Conservation (phyloP, 2,113 vertebrate genomes). For the Telmatochromis brachygnathus region DNA sequence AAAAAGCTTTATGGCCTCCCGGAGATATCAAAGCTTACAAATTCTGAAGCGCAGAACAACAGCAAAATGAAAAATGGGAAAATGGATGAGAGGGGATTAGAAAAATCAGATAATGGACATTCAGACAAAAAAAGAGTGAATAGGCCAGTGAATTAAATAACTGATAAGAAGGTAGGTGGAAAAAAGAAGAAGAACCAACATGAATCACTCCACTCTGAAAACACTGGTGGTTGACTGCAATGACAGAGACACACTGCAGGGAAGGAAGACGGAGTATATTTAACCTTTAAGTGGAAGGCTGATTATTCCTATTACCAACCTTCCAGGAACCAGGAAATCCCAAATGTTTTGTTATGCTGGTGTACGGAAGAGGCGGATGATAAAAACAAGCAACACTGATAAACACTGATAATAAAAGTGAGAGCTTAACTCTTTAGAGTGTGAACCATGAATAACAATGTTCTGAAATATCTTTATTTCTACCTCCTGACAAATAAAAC, state of each 20-base stretch:
- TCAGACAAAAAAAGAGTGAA: slow-evolving; percentile 2
- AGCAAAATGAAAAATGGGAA: not conserved
- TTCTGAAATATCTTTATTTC: not conserved
- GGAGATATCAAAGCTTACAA: slow-evolving; percentile 5
- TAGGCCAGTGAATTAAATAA: slow-evolving; percentile 33
- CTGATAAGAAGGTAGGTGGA: slow-evolving; percentile 1
- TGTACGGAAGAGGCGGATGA: not conserved
- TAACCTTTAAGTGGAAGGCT: slow-evolving; percentile 9
- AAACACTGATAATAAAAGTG: not conserved
- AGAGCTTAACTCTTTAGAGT: not conserved
- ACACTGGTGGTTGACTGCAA: not conserved
- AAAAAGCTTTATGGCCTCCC: not conserved
- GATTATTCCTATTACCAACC: not conserved
- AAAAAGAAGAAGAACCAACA: not conserved
- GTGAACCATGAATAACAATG: not conserved
- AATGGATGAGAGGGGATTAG: slow-evolving; percentile 14
- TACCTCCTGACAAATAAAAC: not conserved
- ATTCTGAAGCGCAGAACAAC: not conserved
- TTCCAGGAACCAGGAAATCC: not conserved
- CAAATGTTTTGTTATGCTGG: not conserved
- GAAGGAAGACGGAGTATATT: not conserved
- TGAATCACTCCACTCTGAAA: slow-evolving; percentile 9
- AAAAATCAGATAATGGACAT: slow-evolving; percentile 26
- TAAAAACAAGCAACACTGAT: not conserved
- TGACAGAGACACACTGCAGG: not conserved